Percentiles rank a stretch among this genome's conserved stretches.
Conservation (phyloP, 2,797 vertebrate species). For the Peromyscus attwateri region DNA sequence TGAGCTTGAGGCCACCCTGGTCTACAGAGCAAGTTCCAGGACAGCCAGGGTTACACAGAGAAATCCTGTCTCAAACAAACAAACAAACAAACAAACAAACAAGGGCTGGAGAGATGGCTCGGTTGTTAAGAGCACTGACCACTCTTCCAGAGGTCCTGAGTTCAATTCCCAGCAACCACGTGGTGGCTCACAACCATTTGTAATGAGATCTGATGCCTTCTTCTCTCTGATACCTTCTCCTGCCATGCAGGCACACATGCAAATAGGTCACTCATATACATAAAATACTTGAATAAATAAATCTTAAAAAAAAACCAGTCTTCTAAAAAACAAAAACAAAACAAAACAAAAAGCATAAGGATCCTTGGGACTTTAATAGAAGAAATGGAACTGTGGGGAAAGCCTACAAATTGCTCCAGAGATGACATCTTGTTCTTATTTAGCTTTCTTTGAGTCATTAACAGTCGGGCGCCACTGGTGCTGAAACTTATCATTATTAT, state of each 20-base stretch:
- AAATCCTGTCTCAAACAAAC: background rate
- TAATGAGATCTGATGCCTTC: background rate
- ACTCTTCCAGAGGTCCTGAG: background rate
- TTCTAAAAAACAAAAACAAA: background rate
- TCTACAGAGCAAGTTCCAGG: background rate
- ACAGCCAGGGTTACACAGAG: background rate
- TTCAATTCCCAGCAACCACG: background rate
- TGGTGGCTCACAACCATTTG: background rate
- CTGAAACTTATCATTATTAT: conserved; percentile 92
- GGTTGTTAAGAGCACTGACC: background rate
- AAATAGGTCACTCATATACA: background rate
- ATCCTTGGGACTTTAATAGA: conserved; percentile 75
- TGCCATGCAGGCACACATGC: background rate
- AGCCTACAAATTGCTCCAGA: conserved; percentile 86
- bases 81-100: background rate
- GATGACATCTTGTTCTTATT: conserved; percentile 88
- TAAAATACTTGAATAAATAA: background rate
- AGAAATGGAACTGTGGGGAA: conserved; percentile 81
- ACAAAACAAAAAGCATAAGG: conserved; percentile 20
- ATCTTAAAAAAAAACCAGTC: background rate
- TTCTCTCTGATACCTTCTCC: background rate
- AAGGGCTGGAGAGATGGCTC: background rate
- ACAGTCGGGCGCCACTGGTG: conserved; percentile 90
- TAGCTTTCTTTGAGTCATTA: conserved; percentile 85
- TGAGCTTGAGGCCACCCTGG: background rate